These are phyloP conservation scores for Brachypteracias leptosomus DNA, from an alignment of 2,113 vertebrate species.

Conservation along the genomic window DNA sequence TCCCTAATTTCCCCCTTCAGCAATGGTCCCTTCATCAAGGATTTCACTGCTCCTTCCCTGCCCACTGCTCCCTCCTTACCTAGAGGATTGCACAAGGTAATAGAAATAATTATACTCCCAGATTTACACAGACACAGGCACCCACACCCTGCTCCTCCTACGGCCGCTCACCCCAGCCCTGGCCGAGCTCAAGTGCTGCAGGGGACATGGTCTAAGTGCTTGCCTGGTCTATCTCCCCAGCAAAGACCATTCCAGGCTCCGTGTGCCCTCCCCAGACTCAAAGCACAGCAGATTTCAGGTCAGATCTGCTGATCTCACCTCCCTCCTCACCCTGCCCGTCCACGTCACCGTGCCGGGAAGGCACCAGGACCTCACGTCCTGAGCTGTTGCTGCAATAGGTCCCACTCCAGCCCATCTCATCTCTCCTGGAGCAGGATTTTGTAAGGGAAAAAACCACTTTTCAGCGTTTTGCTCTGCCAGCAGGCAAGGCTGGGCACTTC, in stretches of 20 bases:
- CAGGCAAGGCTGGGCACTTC: neutral
- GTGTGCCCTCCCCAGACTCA: neutral
- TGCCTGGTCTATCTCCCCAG: neutral
- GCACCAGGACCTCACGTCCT: neutral
- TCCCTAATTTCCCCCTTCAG: slow-evolving; percentile 2
- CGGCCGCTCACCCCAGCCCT: too few species aligned
- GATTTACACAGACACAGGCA: neutral
- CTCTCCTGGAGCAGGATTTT: neutral
- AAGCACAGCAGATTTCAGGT: neutral
- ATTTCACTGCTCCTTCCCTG: neutral
- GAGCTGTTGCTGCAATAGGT: neutral
- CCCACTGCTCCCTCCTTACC: slow-evolving; percentile 17
- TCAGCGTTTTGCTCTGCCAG: neutral
- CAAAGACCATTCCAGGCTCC: neutral
- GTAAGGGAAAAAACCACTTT: neutral
- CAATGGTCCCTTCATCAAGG: neutral
- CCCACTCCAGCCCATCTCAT: neutral
- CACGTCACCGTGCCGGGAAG: neutral
- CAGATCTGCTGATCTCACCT: neutral
- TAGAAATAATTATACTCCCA: neutral
- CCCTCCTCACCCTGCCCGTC: neutral
- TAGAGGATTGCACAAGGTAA: neutral
- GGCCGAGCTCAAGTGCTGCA: too few species aligned
- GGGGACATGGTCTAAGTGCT: too few species aligned
- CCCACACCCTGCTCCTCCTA: neutral